Evolutionary conservation across 2,888 invertebrate genomes (phyloP).

Genomic region (Lithophane semibrunnea): DNA sequence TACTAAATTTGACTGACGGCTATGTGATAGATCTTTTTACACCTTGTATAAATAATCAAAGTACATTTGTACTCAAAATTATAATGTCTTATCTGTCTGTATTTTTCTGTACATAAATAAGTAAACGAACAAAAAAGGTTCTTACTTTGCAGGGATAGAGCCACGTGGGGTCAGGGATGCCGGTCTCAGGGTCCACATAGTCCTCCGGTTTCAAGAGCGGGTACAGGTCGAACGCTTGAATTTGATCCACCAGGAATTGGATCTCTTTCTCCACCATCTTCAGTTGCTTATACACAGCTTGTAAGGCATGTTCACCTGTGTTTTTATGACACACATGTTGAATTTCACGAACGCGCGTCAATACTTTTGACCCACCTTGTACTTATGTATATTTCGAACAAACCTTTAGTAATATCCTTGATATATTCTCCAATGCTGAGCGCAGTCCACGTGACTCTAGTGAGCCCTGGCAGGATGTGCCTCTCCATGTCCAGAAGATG

Average conservation of each 20-base stretch:
- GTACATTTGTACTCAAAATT: too few species aligned
- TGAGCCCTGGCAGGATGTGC: conserved; percentile 94
- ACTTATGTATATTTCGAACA: neutral
- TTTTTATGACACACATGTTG: neutral
- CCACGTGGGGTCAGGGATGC: conserved; percentile 81
- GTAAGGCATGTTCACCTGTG: conserved; percentile 89
- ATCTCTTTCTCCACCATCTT: conserved; percentile 92
- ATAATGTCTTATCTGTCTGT: too few species aligned
- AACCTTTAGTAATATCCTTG: conserved; percentile 86
- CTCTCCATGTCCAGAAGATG: conserved; percentile 93
- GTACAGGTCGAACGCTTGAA: conserved; percentile 91
- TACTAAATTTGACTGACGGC: too few species aligned
- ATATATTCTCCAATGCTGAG: conserved; percentile 94
- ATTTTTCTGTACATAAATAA: too few species aligned
- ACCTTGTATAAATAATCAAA: too few species aligned
- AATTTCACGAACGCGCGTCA: neutral
- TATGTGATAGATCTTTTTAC: too few species aligned
- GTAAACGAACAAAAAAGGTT: neutral
- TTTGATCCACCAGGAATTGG: conserved; percentile 88
- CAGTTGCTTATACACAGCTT: conserved; percentile 92
- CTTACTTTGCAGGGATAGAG: conserved; percentile 87
- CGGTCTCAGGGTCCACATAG: conserved; percentile 80
- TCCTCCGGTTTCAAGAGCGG: conserved; percentile 81
- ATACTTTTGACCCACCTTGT: neutral
- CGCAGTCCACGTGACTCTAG: conserved; percentile 96